Evolutionary conservation across 30 jellyfish, hydroid and myxozoan species (phyloP).

Genomic region (Aurelia aurita complex sp. Pacific): DNA sequence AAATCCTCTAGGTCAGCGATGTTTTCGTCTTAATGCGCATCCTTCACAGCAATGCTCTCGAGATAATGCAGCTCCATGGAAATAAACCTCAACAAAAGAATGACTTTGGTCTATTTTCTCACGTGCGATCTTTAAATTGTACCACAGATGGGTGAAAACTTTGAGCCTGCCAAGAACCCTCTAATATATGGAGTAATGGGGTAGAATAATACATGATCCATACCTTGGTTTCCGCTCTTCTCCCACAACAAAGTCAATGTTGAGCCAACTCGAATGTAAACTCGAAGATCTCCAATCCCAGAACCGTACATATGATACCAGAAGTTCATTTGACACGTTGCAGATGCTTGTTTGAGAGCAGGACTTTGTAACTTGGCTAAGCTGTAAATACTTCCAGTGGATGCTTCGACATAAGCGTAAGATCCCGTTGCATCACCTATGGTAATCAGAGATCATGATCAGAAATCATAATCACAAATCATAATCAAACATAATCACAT

Average conservation of each 20-base stretch:
- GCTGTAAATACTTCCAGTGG: conserved; percentile 70
- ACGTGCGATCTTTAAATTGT: too few relatives aligned
- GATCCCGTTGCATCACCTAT: conserved; percentile 72
- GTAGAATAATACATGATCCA: not conserved
- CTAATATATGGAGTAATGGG: too few relatives aligned
- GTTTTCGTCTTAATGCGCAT: too few relatives aligned
- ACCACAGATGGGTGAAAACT: too few relatives aligned
- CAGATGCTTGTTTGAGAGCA: conserved; percentile 74
- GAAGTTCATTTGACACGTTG: conserved; percentile 87
- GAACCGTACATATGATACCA: conserved; percentile 99
- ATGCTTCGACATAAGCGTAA: conserved; percentile 92
- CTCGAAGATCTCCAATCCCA: conserved; percentile 87
- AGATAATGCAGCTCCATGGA: too few relatives aligned
- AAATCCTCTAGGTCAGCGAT: too few relatives aligned
- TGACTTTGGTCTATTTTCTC: too few relatives aligned
- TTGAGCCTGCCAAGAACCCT: too few relatives aligned
- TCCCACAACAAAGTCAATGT: conserved; percentile 73
- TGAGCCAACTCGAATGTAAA: conserved; percentile 73
- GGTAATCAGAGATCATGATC: not conserved
- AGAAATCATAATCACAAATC: not conserved
- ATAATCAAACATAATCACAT: too few relatives aligned
- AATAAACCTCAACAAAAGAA: too few relatives aligned
- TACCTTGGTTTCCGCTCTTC: conserved; percentile 88
- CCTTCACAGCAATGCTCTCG: too few relatives aligned
- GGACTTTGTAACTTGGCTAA: conserved; percentile 90